A percentile compares a stretch with the other conserved stretches of the same genome.
Conservation (phyloP, 1,140 invertebrate genomes). For the Drosophila novamexicana region DNA sequence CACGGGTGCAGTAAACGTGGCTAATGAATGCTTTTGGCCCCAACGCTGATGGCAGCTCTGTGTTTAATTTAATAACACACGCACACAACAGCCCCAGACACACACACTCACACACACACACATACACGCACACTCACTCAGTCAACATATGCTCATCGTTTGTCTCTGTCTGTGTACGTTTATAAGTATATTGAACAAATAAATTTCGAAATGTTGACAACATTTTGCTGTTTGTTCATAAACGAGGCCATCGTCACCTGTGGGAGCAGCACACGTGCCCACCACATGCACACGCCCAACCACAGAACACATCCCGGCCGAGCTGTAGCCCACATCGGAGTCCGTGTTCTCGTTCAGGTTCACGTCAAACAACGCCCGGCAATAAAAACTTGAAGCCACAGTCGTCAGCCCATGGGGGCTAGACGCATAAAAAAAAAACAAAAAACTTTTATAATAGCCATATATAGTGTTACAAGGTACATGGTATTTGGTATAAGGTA, state of each 20-base stretch:
- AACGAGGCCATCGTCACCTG: conserved; percentile 82
- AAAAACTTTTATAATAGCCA: conserved; percentile 69
- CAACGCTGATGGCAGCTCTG: conserved; percentile 77
- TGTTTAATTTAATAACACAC: conserved; percentile 83
- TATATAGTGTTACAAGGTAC: conserved; percentile 52
- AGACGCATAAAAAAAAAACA: conserved; percentile 67
- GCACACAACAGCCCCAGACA: conserved; percentile 41
- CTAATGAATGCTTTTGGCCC: conserved; percentile 82
- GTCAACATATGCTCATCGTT: conserved; percentile 58
- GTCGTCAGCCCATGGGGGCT: conserved; percentile 37
- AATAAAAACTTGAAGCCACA: conserved; percentile 69
- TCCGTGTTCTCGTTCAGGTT: conserved; percentile 16
- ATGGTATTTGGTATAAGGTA: background rate
- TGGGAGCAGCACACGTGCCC: conserved; percentile 69
- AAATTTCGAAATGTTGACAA: conserved; percentile 83
- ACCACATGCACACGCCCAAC: conserved; percentile 10
- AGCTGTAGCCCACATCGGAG: conserved; percentile 23
- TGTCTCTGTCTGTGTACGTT: conserved; percentile 45
- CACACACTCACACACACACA: conserved; percentile 27
- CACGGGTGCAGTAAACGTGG: conserved; percentile 82
- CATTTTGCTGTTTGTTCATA: conserved; percentile 83
- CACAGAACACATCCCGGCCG: conserved; percentile 21
- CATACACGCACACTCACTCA: conserved; percentile 8
- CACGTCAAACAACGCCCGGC: conserved; percentile 41
- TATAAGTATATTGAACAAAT: conserved; percentile 78